Base-by-base conservation (phyloP, 2,888 invertebrate species). In the Mellilla xanthometata region DNA sequence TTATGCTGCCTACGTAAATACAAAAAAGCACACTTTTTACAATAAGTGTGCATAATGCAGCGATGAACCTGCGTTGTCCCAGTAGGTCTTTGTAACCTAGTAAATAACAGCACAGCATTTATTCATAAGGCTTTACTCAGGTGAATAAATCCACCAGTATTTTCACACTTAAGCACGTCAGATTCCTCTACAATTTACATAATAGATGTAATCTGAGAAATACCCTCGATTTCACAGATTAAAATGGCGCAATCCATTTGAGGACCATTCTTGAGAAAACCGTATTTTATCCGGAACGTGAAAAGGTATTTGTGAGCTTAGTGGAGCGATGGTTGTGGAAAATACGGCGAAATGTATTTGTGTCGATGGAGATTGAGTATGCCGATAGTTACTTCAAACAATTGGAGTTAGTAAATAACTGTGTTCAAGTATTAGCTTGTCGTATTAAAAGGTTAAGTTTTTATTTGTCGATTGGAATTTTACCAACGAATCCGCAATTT, bases 161-260 rank as follows among this genome's bases (percentile, higher is more conserved):
- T 34, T 26, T 3, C 13, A 22, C 15, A 36, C 28, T 22, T 12
- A 8, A 28, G 13, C 15, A 30, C 24, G 24, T 29, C 28, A 30
- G 15, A 26, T 13, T 13, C 12, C 26, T 40, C 11, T 24, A 50
- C 19, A 6, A 56, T 54, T 54, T 49, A 55, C 54, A 54, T 54
- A 56, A 54, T 55, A 52, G 54, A 51, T 54, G 40, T 38, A 52
- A 57, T 55, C 51, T 46, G 52, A 52, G 38, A 32, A 39, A 39
- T 42, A 27, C 19, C 19, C 29, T 40, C 30, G 28, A 40, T 44
- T 39, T 38, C 23, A 11, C 12, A 46, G 45, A 55, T 55, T 46
- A 43, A 38, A 55, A 41, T 39, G 40, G 30, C 11, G 45, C 46
- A 55, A 55, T 55, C 48, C 32, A 45, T 50, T 55, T 50, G 23